A percentile compares a stretch with the other conserved stretches of the same genome.
Evolutionary conservation across 2,888 invertebrate species (phyloP).

Genomic region (Diplazon laetatorius): DNA sequence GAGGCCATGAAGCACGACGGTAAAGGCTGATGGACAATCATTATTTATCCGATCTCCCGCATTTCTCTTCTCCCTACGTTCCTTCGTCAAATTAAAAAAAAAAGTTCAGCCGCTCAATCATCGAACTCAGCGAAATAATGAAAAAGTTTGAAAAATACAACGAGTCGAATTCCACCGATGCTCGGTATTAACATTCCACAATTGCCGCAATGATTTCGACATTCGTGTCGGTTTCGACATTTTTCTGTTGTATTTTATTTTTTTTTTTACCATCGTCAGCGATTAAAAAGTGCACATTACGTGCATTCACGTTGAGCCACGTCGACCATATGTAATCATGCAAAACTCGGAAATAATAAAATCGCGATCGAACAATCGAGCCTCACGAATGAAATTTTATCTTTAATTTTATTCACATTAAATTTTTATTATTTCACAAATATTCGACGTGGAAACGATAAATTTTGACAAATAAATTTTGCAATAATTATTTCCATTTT

Average conservation of each 20-base stretch:
- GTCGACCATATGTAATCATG: slow-evolving; percentile 12
- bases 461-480: background rate
- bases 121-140: too few species aligned
- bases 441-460: too few species aligned
- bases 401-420: too few species aligned
- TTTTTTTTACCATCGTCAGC: slow-evolving; percentile 36
- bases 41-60: slow-evolving; percentile 7
- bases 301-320: background rate
- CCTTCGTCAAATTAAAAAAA: too few species aligned
- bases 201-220: background rate
- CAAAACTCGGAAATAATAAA: too few species aligned
- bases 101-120: too few species aligned
- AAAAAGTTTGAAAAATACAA: too few species aligned
- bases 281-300: slow-evolving; percentile 32
- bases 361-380: too few species aligned
- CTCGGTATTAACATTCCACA: too few species aligned
- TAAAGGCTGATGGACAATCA: slow-evolving; percentile 29
- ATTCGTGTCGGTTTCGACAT: slow-evolving; percentile 43
- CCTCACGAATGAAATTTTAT: too few species aligned
- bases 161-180: slow-evolving; percentile 31
- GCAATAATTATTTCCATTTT: slow-evolving; percentile 25
- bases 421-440: too few species aligned
- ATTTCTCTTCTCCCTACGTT: slow-evolving; percentile 8
- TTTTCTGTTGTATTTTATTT: slow-evolving; percentile 7
- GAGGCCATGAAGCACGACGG: slow-evolving; percentile 59